Evolutionary conservation across 92 coral and sea anemone genomes (phyloP), one percentile per base, ranked within the genome.

Genomic region (Porites cylindrica): DNA sequence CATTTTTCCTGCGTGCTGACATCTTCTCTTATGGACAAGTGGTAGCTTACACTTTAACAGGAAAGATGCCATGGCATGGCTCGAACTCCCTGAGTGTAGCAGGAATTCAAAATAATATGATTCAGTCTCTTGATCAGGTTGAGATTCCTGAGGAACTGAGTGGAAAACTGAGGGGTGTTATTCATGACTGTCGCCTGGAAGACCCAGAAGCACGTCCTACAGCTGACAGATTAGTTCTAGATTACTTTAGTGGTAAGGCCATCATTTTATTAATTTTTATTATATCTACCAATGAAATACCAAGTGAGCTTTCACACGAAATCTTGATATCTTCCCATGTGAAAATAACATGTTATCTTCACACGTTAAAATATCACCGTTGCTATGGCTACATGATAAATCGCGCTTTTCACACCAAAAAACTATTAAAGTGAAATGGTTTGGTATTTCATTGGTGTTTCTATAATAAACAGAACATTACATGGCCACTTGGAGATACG

Each of bases 1-100:
- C 64, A 14, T 85, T 82, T 64, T 95, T 87, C 85, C 90, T 92
- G 70, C 84, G 91, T 47, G 95, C 97, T 14, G 99, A 97, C 80
- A 84, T 97, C 29, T 97, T 90, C 76, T 97, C 99, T 13, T 97
- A 92, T 85, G 98, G 98, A 10, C 96, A 95, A 68, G 95, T 97
- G 32, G 91, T 95, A 53, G 93, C 95, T 50, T 97, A 93, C 82
- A 90, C 93, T 81, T 29, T 97, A 72, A 93, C 98, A 19, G 99
- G 99, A 7, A 88, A 91, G 10, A 89, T 61, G 10, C 98, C 98
- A 0, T 95, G 98, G 98, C 88, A 91, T 0, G 98, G 91, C 4
- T 63, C 85, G 29, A 84, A 93, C 73, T 86, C 96, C 8, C 64
- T 84, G n/a, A 90, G 95, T 78, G 96, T 94, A 17, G 24, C 18